Percentiles rank a stretch among this genome's conserved stretches.
Evolutionary conservation across 2,797 vertebrate genomes (phyloP).

Genomic region (Cephalopachus bancanus): DNA sequence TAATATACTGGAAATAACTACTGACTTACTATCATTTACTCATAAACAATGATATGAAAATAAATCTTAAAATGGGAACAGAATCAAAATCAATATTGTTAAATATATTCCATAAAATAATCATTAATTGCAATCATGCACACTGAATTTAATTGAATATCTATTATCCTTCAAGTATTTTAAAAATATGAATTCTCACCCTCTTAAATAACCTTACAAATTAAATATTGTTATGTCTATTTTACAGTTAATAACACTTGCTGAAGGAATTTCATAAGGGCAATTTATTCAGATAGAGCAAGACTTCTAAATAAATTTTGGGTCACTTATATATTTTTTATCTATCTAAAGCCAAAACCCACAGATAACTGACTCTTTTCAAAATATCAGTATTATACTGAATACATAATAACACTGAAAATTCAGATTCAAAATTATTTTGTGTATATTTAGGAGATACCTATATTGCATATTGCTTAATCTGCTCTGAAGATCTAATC

Average conservation of each 20-base stretch:
- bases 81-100: not conserved
- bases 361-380: not conserved
- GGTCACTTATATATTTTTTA: not conserved
- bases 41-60: not conserved
- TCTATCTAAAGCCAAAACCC: not conserved
- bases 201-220: not conserved
- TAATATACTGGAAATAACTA: not conserved
- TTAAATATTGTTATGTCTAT: not conserved
- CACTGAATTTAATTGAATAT: conserved; percentile 42
- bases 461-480: not conserved
- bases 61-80: not conserved
- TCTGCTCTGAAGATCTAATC: not conserved
- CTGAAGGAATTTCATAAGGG: not conserved
- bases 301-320: not conserved
- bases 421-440: not conserved
- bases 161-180: conserved; percentile 17
- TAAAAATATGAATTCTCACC: conserved; percentile 16
- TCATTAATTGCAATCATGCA: not conserved
- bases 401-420: not conserved
- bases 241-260: not conserved
- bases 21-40: not conserved
- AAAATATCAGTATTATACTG: not conserved
- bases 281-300: not conserved
- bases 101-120: not conserved
- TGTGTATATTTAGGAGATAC: not conserved